Conservation (phyloP, 2,797 vertebrate genomes). For the Galaxias olidus region DNA sequence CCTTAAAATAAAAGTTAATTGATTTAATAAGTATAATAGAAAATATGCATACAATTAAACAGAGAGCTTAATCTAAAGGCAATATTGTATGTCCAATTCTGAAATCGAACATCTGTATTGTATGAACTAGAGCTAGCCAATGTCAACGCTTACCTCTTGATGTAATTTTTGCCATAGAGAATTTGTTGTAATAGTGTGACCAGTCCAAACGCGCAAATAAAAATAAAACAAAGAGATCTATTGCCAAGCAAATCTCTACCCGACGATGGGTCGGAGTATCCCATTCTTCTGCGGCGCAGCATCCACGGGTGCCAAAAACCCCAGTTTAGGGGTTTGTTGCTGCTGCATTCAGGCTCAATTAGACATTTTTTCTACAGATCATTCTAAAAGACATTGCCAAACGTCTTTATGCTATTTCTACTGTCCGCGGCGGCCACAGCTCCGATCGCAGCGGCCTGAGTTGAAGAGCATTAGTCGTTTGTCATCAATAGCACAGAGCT, state of each 20-base stretch:
- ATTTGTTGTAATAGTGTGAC: conserved; percentile 97
- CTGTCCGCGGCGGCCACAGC: conserved; percentile 23
- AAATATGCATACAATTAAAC: no score
- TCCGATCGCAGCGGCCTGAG: conserved; percentile 26
- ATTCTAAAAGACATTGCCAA: conserved; percentile 48
- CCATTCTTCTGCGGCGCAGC: conserved; percentile 82
- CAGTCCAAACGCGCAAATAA: conserved; percentile 97
- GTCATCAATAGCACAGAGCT: conserved; percentile 3
- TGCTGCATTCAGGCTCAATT: conserved; percentile 67
- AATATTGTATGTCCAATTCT: no score
- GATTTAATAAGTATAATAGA: no score
- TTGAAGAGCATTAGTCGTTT: conserved; percentile 26
- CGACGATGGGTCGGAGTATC: conserved; percentile 92
- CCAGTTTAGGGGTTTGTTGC: conserved; percentile 60
- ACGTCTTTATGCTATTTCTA: conserved; percentile 26
- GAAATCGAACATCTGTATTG: no score
- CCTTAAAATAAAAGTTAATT: no score
- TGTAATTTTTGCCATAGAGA: conserved; percentile 95
- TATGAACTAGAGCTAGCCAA: no score
- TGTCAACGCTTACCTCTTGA: conserved; percentile 92
- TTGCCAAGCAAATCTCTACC: conserved; percentile 93
- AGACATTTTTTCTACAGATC: conserved; percentile 40
- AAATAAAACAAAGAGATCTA: conserved; percentile 96
- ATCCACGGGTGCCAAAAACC: conserved; percentile 65
- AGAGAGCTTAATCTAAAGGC: no score